Percentiles rank a stretch among this genome's conserved stretches.
Conservation (phyloP, 1,140 invertebrate species). For the Lepidotrigona ventralis region DNA sequence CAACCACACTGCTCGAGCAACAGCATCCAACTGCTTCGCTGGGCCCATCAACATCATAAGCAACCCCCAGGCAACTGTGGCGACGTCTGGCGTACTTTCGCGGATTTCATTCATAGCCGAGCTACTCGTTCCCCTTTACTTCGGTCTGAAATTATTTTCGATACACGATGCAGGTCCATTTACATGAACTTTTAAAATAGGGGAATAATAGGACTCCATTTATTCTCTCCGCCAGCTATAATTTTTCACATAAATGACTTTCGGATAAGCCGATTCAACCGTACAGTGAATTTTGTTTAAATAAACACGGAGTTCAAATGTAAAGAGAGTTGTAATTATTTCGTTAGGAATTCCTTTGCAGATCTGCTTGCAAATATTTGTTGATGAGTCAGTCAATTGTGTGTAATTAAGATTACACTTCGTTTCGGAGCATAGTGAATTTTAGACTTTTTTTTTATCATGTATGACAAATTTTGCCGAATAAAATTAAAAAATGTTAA, state of each 20-base stretch:
- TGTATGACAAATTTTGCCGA: background rate
- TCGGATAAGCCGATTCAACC: background rate
- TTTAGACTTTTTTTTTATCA: background rate
- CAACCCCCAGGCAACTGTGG: background rate
- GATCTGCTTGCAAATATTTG: background rate
- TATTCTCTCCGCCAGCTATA: background rate
- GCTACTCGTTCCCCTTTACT: too few relatives aligned
- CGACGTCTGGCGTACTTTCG: background rate
- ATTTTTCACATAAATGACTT: background rate
- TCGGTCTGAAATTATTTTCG: background rate
- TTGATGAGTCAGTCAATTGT: background rate
- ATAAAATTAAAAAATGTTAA: background rate
- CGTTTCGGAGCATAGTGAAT: background rate
- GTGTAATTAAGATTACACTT: background rate
- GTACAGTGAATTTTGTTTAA: background rate
- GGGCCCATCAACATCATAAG: background rate
- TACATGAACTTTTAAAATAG: background rate
- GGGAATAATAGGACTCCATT: background rate
- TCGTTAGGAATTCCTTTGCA: background rate
- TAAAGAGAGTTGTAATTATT: background rate
- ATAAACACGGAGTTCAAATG: background rate
- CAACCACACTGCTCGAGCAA: constrained; percentile 49
- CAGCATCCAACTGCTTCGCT: constrained; percentile 61
- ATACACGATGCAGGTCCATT: background rate
- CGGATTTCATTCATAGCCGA: background rate